Percentiles rank a stretch among this genome's conserved stretches.
These are phyloP conservation scores for Gorilla gorilla DNA, from an alignment of 2,113 vertebrate genomes.

Conservation along the genomic window DNA sequence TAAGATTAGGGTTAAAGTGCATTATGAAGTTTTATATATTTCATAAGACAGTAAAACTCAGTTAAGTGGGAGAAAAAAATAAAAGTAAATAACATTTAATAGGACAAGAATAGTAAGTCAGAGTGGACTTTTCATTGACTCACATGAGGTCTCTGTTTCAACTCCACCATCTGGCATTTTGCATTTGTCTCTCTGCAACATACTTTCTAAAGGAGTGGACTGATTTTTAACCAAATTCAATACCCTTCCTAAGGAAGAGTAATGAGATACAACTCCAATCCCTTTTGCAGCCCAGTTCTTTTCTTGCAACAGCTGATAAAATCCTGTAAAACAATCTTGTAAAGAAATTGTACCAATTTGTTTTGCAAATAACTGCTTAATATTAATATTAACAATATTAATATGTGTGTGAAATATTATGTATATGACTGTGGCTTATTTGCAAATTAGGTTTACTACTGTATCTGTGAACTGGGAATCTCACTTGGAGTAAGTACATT, in stretches of 20 bases:
- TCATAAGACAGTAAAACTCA: conserved; percentile 63
- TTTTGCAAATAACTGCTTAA: conserved; percentile 58
- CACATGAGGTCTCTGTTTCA: conserved; percentile 63
- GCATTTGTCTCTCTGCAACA: conserved; percentile 69
- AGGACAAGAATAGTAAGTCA: conserved; percentile 52
- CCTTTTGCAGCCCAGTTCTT: conserved; percentile 48
- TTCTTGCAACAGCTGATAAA: conserved; percentile 59
- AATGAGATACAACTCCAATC: conserved; percentile 65
- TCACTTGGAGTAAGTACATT: background rate
- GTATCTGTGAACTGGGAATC: background rate
- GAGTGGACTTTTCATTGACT: conserved; percentile 73
- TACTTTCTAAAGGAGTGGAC: conserved; percentile 72
- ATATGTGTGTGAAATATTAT: background rate
- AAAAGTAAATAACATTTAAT: conserved; percentile 63
- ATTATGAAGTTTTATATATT: conserved; percentile 69
- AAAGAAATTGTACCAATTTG: conserved; percentile 34
- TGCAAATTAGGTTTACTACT: conserved; percentile 1
- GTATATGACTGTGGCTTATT: background rate
- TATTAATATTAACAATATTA: conserved; percentile 8
- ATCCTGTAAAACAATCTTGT: conserved; percentile 40
- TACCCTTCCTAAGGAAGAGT: conserved; percentile 56
- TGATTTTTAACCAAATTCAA: conserved; percentile 75
- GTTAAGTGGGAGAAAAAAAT: conserved; percentile 59
- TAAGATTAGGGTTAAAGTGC: conserved; percentile 61
- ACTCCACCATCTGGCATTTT: conserved; percentile 65